Percentiles rank a stretch among this genome's conserved stretches.
phyloP scores from a whole-genome alignment of 2,888 invertebrate species.

The Drosophila aldrichi region DNA sequence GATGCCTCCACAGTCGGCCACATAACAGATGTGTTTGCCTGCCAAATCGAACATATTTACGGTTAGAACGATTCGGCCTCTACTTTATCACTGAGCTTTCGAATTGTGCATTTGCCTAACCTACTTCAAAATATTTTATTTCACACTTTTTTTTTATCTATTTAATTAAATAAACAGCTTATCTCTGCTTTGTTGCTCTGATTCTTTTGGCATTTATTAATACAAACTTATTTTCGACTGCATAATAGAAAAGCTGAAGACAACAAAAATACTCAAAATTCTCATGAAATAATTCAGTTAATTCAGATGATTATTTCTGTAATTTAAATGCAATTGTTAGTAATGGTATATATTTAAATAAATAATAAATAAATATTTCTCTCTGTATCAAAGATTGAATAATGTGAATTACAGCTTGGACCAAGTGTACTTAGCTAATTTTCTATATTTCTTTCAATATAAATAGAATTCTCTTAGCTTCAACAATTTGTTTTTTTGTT shows the following conservation, averaged over 20 bases:
- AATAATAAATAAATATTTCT: no score
- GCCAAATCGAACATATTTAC: slow-evolving; percentile 68
- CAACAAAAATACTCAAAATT: not conserved
- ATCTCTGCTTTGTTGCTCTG: slow-evolving; percentile 39
- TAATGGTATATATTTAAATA: no score
- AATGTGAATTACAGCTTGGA: no score
- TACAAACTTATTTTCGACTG: slow-evolving; percentile 7
- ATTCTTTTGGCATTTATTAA: slow-evolving; percentile 20
- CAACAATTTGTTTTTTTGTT: no score
- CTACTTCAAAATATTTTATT: not conserved
- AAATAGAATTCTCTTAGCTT: no score
- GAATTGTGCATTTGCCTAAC: slow-evolving; percentile 8
- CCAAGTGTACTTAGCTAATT: no score
- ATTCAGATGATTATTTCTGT: no score
- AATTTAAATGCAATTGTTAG: no score
- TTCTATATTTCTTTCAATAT: no score
- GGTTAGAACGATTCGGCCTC: slow-evolving; percentile 11
- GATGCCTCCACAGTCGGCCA: slow-evolving; percentile 81
- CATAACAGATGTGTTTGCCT: slow-evolving; percentile 78
- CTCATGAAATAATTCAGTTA: not conserved
- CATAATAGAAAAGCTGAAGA: not conserved
- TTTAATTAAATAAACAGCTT: slow-evolving; percentile 62
- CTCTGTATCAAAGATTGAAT: no score
- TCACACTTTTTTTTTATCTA: slow-evolving; percentile 30
- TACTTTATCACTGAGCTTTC: slow-evolving; percentile 38